Conservation (phyloP, 2,888 invertebrate genomes). For the Ormyrus labotus region DNA sequence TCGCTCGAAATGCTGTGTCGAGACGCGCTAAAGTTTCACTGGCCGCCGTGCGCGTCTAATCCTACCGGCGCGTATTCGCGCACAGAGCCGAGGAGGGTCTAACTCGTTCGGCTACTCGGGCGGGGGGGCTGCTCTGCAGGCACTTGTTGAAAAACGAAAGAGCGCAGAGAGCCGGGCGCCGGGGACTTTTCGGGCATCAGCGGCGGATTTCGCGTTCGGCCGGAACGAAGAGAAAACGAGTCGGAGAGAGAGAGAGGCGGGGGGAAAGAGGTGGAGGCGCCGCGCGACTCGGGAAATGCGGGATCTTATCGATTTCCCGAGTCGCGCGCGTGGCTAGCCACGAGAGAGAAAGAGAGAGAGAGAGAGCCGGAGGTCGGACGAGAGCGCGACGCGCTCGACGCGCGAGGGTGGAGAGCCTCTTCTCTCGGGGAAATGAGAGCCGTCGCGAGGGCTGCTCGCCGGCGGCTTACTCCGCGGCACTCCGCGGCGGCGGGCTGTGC, state of each 20-base stretch:
- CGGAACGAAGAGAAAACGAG: conserved; percentile 16
- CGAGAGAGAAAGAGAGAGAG: conserved; percentile 26
- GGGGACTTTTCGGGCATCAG: conserved; percentile 21
- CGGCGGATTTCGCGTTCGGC: not conserved
- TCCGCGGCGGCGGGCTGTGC: not conserved
- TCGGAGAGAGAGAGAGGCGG: conserved; percentile 4
- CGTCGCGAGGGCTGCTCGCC: conserved; percentile 8
- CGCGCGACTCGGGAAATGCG: conserved; percentile 54
- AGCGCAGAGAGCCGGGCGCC: not conserved
- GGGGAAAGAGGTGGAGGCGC: not conserved
- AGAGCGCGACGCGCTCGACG: conserved; percentile 10
- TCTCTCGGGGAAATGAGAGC: conserved; percentile 45
- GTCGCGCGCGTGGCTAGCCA: conserved; percentile 51
- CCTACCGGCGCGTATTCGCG: too few species aligned
- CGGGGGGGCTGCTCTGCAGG: too few species aligned
- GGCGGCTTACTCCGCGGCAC: not conserved
- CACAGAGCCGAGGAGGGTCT: too few species aligned
- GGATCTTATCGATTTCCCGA: conserved; percentile 56
- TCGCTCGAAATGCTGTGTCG: too few species aligned
- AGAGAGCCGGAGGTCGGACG: conserved; percentile 12
- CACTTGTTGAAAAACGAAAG: too few species aligned
- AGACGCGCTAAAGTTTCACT: too few species aligned
- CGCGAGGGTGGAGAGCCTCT: conserved; percentile 36
- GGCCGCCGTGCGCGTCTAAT: too few species aligned
- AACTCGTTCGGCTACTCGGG: too few species aligned